phyloP scores from a whole-genome alignment of 2,797 vertebrate species.

The Lagorchestes hirsutus region DNA sequence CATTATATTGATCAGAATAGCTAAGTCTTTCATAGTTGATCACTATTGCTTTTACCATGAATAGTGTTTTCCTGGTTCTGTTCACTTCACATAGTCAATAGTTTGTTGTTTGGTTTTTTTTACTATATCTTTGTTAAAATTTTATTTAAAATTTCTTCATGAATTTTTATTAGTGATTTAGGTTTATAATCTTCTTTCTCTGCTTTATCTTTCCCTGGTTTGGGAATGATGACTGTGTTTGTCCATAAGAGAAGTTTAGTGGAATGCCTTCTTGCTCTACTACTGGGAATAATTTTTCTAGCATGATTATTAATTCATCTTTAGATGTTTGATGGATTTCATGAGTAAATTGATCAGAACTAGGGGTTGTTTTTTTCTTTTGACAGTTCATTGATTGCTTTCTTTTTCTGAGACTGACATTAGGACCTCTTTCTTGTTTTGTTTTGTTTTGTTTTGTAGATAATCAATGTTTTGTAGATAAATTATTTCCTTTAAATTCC shows the following conservation, averaged over 20 bases:
- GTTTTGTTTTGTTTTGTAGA: not conserved
- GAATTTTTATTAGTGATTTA: not conserved
- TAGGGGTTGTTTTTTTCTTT: not conserved
- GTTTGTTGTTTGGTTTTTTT: not conserved
- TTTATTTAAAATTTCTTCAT: not conserved
- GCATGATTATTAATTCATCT: not conserved
- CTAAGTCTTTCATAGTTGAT: not conserved
- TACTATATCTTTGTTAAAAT: not conserved
- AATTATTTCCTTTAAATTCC: not conserved
- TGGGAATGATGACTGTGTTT: not conserved
- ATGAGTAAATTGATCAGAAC: not conserved
- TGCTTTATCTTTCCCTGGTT: not conserved
- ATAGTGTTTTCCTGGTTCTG: not conserved
- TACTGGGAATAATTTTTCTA: not conserved
- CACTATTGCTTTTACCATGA: not conserved
- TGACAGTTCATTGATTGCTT: not conserved
- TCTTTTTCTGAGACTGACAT: not conserved
- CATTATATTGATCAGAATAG: not conserved
- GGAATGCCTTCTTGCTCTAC: not conserved
- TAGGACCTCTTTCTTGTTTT: not conserved
- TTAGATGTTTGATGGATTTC: not conserved
- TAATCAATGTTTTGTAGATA: not conserved
- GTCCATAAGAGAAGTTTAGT: not conserved
- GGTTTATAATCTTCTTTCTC: not conserved
- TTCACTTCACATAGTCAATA: not conserved